Conservation (phyloP, 92 coral and sea anemone genomes). For the Palythoa grandiflora region DNA sequence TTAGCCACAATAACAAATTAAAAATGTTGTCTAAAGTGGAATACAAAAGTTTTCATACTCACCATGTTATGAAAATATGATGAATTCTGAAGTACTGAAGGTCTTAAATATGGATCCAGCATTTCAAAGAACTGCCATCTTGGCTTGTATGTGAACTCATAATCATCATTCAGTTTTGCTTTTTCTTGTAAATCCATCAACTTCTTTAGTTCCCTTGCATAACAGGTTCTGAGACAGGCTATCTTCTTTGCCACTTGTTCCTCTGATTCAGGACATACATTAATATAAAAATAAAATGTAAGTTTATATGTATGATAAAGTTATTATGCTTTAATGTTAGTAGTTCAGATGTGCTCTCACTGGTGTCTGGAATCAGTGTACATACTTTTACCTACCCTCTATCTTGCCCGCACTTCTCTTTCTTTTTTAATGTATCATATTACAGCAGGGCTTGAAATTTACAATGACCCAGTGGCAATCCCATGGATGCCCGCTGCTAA, state of each 20-base stretch:
- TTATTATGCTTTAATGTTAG: not conserved
- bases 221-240: constrained; percentile 43
- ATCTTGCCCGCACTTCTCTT: no score
- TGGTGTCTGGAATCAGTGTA: no score
- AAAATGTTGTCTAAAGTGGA: not conserved
- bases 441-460: no score
- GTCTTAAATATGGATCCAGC: constrained; percentile 34
- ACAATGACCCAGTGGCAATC: no score
- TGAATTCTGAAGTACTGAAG: constrained; percentile 49
- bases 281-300: not conserved
- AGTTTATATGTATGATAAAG: not conserved
- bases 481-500: no score
- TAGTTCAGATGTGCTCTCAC: no score
- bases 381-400: no score
- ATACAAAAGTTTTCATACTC: not conserved
- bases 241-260: constrained; percentile 49
- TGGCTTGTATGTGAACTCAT: constrained; percentile 20
- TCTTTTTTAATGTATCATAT: no score
- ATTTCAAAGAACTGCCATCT: constrained; percentile 42
- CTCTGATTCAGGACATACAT: not conserved
- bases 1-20: not conserved
- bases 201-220: constrained; percentile 39
- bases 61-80: constrained; percentile 34
- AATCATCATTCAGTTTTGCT: not conserved
- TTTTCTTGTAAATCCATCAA: constrained; percentile 35